phyloP scores from a whole-genome alignment of 2,888 invertebrate genomes.

The Parnassius smintheus region DNA sequence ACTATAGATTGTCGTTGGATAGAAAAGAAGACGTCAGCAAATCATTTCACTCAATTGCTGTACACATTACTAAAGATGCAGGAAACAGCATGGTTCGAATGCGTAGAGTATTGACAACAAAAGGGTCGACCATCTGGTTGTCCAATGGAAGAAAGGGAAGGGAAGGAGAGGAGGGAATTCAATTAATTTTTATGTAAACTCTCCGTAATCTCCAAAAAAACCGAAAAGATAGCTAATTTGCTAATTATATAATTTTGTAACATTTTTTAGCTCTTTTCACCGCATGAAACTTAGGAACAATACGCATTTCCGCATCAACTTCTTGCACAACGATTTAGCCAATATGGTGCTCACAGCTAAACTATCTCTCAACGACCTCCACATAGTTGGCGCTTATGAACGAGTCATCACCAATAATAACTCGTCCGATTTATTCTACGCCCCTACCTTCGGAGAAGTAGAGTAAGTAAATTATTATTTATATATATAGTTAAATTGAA shows the following conservation, averaged over 20 bases:
- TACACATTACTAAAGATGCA: too few species aligned
- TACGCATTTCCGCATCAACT: slow-evolving; percentile 51
- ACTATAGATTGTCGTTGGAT: too few species aligned
- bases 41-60: too few species aligned
- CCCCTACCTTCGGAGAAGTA: slow-evolving; percentile 53
- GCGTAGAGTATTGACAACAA: too few species aligned
- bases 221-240: background rate
- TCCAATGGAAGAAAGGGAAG: too few species aligned
- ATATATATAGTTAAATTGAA: background rate
- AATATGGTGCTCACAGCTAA: slow-evolving; percentile 44
- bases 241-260: background rate
- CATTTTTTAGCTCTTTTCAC: slow-evolving; percentile 56
- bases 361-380: slow-evolving; percentile 56
- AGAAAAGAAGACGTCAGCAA: too few species aligned
- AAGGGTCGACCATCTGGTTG: too few species aligned
- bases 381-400: slow-evolving; percentile 59
- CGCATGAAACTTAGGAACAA: slow-evolving; percentile 66
- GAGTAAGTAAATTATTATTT: too few species aligned
- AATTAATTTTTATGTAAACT: too few species aligned
- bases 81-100: too few species aligned
- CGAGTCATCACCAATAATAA: slow-evolving; percentile 42
- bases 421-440: slow-evolving; percentile 45
- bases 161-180: too few species aligned
- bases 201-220: background rate
- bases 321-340: slow-evolving; percentile 46